Evolutionary conservation across 2,888 invertebrate species (phyloP).

Genomic region (Phytoseiulus persimilis): DNA sequence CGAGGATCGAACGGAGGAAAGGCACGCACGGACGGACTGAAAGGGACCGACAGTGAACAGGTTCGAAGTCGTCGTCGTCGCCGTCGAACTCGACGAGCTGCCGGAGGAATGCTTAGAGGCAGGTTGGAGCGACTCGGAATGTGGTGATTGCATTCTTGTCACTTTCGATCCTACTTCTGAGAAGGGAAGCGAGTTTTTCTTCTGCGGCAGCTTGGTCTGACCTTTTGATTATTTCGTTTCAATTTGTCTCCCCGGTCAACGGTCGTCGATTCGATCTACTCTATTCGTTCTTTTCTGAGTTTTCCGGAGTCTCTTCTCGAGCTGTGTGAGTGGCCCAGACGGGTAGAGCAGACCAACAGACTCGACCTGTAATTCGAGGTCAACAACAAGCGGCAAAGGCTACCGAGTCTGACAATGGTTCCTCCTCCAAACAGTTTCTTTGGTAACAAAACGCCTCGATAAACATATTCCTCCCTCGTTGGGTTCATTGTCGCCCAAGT

Average conservation of each 20-base stretch:
- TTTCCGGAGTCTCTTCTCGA: background rate
- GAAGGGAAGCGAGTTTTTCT: background rate
- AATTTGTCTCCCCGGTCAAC: background rate
- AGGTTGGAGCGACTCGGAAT: background rate
- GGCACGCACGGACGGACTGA: background rate
- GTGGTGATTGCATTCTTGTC: constrained; percentile 5
- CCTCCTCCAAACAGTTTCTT: too few species aligned
- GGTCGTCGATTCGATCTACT: background rate
- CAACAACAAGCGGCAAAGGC: too few species aligned
- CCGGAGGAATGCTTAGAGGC: background rate
- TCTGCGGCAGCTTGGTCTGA: background rate
- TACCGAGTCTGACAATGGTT: too few species aligned
- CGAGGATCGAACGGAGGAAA: background rate
- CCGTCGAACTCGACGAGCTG: background rate
- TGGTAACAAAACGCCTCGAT: too few species aligned
- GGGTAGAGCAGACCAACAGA: too few species aligned
- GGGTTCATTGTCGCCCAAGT: too few species aligned
- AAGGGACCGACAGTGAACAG: background rate
- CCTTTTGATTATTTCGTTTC: background rate
- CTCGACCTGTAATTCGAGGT: too few species aligned
- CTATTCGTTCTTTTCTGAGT: background rate
- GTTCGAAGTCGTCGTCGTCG: background rate
- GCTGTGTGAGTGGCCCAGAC: background rate
- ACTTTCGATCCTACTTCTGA: background rate
- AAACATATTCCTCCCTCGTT: too few species aligned